Conservation (phyloP, 2,113 vertebrate genomes). For the Platichthys flesus region DNA sequence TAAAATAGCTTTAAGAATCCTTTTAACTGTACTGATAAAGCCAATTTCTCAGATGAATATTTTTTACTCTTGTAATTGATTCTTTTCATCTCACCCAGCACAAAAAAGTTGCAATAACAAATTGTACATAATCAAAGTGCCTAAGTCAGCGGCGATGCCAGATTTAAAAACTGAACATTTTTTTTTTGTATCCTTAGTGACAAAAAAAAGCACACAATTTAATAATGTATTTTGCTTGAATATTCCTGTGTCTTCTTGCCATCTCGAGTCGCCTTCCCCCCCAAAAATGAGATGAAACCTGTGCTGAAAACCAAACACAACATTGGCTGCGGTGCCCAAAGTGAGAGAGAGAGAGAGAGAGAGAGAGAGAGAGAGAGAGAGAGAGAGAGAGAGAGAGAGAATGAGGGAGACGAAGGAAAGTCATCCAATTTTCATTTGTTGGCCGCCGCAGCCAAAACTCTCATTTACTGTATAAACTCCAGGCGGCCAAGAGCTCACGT, state of each 20-base stretch:
- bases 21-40: too few species aligned
- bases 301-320: slow-evolving; percentile 57
- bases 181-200: too few species aligned
- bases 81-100: too few species aligned
- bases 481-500: slow-evolving; percentile 59
- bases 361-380: slow-evolving; percentile 36
- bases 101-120: too few species aligned
- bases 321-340: slow-evolving; percentile 59
- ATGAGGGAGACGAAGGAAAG: slow-evolving; percentile 42
- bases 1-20: too few species aligned
- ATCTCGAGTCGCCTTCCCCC: slow-evolving; percentile 18
- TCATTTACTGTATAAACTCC: slow-evolving; percentile 73
- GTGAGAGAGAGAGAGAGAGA: slow-evolving; percentile 33
- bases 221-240: neutral
- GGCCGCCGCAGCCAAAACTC: slow-evolving; percentile 65
- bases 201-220: neutral
- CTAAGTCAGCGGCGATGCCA: too few species aligned
- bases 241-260: slow-evolving; percentile 14
- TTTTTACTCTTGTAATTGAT: too few species aligned
- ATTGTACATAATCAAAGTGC: too few species aligned
- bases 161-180: too few species aligned
- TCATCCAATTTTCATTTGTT: slow-evolving; percentile 65
- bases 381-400: slow-evolving; percentile 24
- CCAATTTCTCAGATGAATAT: too few species aligned
- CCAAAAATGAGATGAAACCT: slow-evolving; percentile 55